These are phyloP conservation scores for Chloebia gouldiae DNA, from an alignment of 2,113 vertebrate genomes.

Conservation along the genomic window DNA sequence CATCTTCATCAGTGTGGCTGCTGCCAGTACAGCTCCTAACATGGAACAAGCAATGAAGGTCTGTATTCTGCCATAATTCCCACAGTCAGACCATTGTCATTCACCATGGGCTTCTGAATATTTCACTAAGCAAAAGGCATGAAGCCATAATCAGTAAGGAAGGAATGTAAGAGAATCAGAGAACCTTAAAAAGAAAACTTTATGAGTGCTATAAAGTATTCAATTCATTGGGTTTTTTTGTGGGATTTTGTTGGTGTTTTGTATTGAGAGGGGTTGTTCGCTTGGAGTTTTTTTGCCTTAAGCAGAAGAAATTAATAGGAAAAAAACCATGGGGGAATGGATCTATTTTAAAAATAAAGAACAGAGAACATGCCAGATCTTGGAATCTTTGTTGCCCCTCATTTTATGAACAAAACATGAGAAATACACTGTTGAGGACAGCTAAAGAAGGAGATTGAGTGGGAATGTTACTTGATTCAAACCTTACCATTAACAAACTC, in stretches of 20 bases:
- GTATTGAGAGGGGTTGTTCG: not conserved
- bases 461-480: constrained; percentile 24
- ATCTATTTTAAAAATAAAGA: constrained; percentile 13
- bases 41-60: not conserved
- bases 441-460: not conserved
- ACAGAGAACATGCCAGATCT: not conserved
- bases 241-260: not conserved
- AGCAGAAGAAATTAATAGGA: not conserved
- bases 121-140: not conserved
- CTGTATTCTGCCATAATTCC: not conserved
- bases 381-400: not conserved
- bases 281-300: not conserved
- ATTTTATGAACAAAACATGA: not conserved
- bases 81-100: not conserved
- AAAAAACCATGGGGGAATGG: not conserved
- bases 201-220: not conserved
- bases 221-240: not conserved
- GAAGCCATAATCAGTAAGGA: not conserved
- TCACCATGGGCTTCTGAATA: not conserved
- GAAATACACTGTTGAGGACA: not conserved
- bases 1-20: not conserved
- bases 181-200: not conserved
- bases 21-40: not conserved
- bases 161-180: not conserved
- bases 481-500: constrained; percentile 18